Evolutionary conservation across 2,113 vertebrate genomes (phyloP), one percentile per base, ranked within the genome.

Genomic region (Petrocephalus zakoni): DNA sequence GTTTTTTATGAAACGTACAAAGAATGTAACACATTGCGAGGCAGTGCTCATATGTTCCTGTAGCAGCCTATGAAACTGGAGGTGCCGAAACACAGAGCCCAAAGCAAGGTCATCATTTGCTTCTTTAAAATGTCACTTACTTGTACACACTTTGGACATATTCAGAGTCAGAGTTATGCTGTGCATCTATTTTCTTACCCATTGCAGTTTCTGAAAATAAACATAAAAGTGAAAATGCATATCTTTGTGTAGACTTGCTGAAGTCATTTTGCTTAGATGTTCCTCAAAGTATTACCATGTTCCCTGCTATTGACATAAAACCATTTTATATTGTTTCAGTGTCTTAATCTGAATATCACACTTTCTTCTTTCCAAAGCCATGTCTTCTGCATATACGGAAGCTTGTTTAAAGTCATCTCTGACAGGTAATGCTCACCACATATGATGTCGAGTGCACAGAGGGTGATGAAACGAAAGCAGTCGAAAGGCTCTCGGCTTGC

Each of bases 361-460:
- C 34, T 19, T 37, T 6, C 47, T 52, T 15, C 22, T 85, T 47
- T 84, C 81, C 49, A 49, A 17, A 83, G 81, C 19, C 22, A 83
- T 51, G 21, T 84, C 21, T 84, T 84, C 46, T 22, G 9, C 29
- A 22, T 47, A 21, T 10, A 46, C 49, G 46, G 37, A 49, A 22
- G 21, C 22, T n/a, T 84, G 15, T n/a, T 75, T 78, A 78, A 42
- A 19, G 15, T 42, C 19, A 19, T 17, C 25, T 17, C 37, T 42
- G 29, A 78, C 19, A 25, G 37, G 5, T 29, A 37, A 37, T n/a
- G 90, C 94, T 94, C 92, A 97, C 97, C 97, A 93, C 96, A 97
- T 89, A 97, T 97, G 46, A 97, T 96, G 91, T 97, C 97, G 89
- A 97, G 94, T 29, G 95, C 93, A 93, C 97, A 97, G 9, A 97